These are phyloP conservation scores for Myoxocephalus aenaeus DNA, from an alignment of 2,797 vertebrate genomes.

Conservation along the genomic window DNA sequence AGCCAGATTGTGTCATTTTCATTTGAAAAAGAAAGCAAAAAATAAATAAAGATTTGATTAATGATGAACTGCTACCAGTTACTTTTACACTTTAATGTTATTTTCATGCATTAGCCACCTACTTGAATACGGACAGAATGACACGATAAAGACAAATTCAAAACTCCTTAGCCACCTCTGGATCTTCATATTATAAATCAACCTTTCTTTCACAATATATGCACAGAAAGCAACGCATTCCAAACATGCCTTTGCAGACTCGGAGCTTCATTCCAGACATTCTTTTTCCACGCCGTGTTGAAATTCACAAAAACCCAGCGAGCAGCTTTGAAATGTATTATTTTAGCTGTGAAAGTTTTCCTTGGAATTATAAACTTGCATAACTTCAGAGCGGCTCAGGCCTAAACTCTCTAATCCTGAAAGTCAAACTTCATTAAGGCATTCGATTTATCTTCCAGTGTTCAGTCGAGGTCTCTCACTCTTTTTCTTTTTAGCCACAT, in stretches of 20 bases:
- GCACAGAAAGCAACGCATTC: slow-evolving; percentile 51
- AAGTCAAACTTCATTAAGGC: slow-evolving; percentile 83
- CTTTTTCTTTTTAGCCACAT: slow-evolving; percentile 46
- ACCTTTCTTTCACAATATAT: neutral
- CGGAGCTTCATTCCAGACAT: slow-evolving; percentile 56
- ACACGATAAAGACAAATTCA: neutral
- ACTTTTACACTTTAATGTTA: neutral
- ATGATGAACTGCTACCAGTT: neutral
- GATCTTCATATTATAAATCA: slow-evolving; percentile 5
- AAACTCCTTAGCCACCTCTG: neutral
- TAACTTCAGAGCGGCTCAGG: slow-evolving; percentile 72
- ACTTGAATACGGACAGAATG: neutral
- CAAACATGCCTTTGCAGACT: slow-evolving; percentile 51
- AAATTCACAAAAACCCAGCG: slow-evolving; percentile 60
- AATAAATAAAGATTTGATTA: neutral
- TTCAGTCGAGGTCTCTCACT: slow-evolving; percentile 27
- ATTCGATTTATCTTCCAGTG: slow-evolving; percentile 74
- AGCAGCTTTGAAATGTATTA: slow-evolving; percentile 75
- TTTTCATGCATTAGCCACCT: neutral
- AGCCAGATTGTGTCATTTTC: neutral
- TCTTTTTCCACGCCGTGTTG: slow-evolving; percentile 34
- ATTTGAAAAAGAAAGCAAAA: neutral
- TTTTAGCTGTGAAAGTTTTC: slow-evolving; percentile 85
- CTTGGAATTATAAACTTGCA: slow-evolving; percentile 79
- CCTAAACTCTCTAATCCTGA: slow-evolving; percentile 74